phyloP scores from a whole-genome alignment of 2,113 vertebrate species.

The Otis tarda region DNA sequence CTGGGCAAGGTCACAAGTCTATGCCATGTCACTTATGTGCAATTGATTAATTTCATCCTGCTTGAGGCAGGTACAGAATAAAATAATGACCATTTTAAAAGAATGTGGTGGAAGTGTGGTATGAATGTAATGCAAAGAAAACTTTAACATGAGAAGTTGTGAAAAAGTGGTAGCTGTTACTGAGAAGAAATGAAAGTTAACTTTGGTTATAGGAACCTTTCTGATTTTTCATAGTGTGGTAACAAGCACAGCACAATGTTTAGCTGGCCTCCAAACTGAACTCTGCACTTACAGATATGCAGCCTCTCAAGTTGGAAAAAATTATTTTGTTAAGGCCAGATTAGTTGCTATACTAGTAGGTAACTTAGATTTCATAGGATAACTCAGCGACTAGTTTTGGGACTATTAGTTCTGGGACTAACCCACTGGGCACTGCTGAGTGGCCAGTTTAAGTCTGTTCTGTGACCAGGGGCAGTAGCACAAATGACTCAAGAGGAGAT shows the following conservation, averaged over 20 bases:
- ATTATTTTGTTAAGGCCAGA: not conserved
- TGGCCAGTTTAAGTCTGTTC: not conserved
- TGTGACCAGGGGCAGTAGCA: not conserved
- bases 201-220: not conserved
- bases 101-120: conserved; percentile 57
- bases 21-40: conserved; percentile 42
- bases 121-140: conserved; percentile 36
- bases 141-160: conserved; percentile 53
- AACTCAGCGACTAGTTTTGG: not conserved
- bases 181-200: conserved; percentile 2
- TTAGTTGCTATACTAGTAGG: not conserved
- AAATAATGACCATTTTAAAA: conserved; percentile 44
- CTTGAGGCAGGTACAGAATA: conserved; percentile 49
- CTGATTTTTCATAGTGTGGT: not conserved
- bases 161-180: conserved; percentile 42
- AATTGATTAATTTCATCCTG: conserved; percentile 67
- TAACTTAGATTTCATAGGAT: not conserved
- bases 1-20: conserved; percentile 57
- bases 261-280: not conserved
- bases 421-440: not conserved
- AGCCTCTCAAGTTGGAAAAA: not conserved
- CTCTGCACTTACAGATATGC: not conserved
- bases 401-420: too few relatives aligned
- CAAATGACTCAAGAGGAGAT: not conserved
- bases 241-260: not conserved